Percentiles rank a stretch among this genome's conserved stretches.
Conservation (phyloP, 2,888 invertebrate species). For the Dorcus hopei region DNA sequence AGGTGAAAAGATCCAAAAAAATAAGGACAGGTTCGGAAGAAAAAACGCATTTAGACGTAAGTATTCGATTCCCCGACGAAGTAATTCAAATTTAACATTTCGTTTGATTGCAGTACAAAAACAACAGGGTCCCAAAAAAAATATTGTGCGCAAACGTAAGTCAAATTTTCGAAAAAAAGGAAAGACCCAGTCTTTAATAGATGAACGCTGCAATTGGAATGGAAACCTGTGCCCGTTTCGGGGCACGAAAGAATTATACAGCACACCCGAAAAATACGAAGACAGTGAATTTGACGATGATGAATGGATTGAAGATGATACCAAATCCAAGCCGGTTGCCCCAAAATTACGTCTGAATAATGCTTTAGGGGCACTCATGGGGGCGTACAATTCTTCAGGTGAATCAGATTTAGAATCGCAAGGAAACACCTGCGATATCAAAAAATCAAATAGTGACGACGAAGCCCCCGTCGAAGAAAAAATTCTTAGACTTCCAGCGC, state of each 20-base stretch:
- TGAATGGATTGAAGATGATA: slow-evolving; percentile 36
- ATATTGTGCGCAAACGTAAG: slow-evolving; percentile 8
- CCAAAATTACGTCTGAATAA: slow-evolving; percentile 46
- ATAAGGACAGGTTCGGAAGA: slow-evolving; percentile 27
- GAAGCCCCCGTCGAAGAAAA: slow-evolving; percentile 54
- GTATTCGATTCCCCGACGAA: slow-evolving; percentile 17
- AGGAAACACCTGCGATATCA: slow-evolving; percentile 1
- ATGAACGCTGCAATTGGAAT: slow-evolving; percentile 46
- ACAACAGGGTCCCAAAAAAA: neutral
- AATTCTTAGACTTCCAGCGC: slow-evolving; percentile 40
- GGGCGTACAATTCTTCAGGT: slow-evolving; percentile 57
- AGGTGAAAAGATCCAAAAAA: slow-evolving; percentile 67
- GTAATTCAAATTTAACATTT: neutral
- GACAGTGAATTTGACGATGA: slow-evolving; percentile 40
- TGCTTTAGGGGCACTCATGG: slow-evolving; percentile 57
- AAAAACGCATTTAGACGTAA: slow-evolving; percentile 45
- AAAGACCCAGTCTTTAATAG: slow-evolving; percentile 22
- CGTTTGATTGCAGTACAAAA: slow-evolving; percentile 5
- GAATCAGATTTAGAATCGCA: slow-evolving; percentile 40
- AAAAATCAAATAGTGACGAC: slow-evolving; percentile 39
- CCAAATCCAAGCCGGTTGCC: slow-evolving; percentile 20
- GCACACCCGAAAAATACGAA: slow-evolving; percentile 30
- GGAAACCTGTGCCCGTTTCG: slow-evolving; percentile 44
- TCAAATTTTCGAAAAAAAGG: slow-evolving; percentile 9
- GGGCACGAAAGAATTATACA: slow-evolving; percentile 39